Percentiles rank a stretch among this genome's conserved stretches.
Evolutionary conservation across 2,888 invertebrate species (phyloP).

Genomic region (Polyploca ridens): DNA sequence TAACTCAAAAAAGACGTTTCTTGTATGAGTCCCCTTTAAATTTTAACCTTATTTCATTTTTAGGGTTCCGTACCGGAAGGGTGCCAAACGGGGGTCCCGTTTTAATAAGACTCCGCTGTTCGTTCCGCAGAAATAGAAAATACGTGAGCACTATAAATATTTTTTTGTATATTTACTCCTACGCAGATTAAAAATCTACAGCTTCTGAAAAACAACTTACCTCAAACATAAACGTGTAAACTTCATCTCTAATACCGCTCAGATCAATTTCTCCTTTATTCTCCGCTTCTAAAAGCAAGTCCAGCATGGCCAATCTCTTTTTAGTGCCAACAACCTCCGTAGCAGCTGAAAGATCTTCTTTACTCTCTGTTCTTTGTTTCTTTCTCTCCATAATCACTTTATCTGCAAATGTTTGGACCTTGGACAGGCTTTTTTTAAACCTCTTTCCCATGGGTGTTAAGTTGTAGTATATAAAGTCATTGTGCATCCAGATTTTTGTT

Average conservation of each 20-base stretch:
- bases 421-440: slow-evolving; percentile 72
- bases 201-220: slow-evolving; percentile 21
- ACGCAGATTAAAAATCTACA: too few species aligned
- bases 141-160: too few species aligned
- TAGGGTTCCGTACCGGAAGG: too few species aligned
- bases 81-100: too few species aligned
- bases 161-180: too few species aligned
- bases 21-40: too few species aligned
- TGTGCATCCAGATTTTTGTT: slow-evolving; percentile 83
- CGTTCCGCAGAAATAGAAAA: too few species aligned
- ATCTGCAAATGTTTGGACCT: slow-evolving; percentile 80
- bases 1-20: too few species aligned
- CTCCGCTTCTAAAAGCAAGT: slow-evolving; percentile 85
- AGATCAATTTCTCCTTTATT: slow-evolving; percentile 83
- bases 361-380: slow-evolving; percentile 28
- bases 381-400: slow-evolving; percentile 80
- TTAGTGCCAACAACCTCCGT: slow-evolving; percentile 46
- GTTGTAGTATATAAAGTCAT: slow-evolving; percentile 82
- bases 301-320: slow-evolving; percentile 85
- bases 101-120: too few species aligned
- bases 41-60: too few species aligned
- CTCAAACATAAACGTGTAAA: slow-evolving; percentile 86
- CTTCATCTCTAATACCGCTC: slow-evolving; percentile 87
- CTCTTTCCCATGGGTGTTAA: slow-evolving; percentile 67
- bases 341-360: slow-evolving; percentile 17